These are phyloP conservation scores for Crossocerus cetratus DNA, from an alignment of 2,888 invertebrate species.

Conservation along the genomic window DNA sequence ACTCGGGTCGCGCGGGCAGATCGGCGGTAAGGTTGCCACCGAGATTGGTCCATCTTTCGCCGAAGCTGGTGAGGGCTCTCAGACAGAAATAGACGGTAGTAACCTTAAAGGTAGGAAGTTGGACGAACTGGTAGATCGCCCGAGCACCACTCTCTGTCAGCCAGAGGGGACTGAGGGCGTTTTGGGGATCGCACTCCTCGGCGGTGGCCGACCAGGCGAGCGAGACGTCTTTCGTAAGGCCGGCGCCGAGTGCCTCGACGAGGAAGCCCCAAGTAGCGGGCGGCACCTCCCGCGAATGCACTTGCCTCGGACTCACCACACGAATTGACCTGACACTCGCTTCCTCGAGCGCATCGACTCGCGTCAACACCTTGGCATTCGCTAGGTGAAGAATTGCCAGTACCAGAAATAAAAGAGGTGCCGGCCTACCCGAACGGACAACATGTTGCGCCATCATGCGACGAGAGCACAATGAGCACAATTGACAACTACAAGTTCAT, in stretches of 20 bases:
- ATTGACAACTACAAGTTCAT: slow-evolving; percentile 56
- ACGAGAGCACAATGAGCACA: slow-evolving; percentile 63
- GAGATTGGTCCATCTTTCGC: slow-evolving; percentile 63
- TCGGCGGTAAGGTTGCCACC: slow-evolving; percentile 60
- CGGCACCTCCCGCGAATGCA: slow-evolving; percentile 1
- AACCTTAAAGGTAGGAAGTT: slow-evolving; percentile 61
- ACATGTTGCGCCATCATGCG: slow-evolving; percentile 75
- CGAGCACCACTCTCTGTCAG: slow-evolving; percentile 42
- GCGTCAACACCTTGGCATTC: slow-evolving; percentile 52
- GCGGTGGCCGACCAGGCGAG: slow-evolving; percentile 62
- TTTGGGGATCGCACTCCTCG: slow-evolving; percentile 49
- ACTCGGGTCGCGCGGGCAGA: slow-evolving; percentile 53
- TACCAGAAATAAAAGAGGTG: slow-evolving; percentile 65
- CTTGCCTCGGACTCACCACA: slow-evolving; percentile 27
- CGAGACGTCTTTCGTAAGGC: slow-evolving; percentile 51
- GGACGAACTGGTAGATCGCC: slow-evolving; percentile 59
- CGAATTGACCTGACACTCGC: slow-evolving; percentile 52
- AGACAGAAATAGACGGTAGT: slow-evolving; percentile 69
- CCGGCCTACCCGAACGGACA: slow-evolving; percentile 67
- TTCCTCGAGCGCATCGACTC: slow-evolving; percentile 24
- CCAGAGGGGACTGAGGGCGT: slow-evolving; percentile 51
- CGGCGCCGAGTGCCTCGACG: slow-evolving; percentile 59
- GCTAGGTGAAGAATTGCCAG: slow-evolving; percentile 61
- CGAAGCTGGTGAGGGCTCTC: slow-evolving; percentile 47
- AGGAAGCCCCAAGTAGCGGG: slow-evolving; percentile 18